Base-by-base conservation (phyloP, 2,888 invertebrate species). In the Sminthurides aquaticus region DNA sequence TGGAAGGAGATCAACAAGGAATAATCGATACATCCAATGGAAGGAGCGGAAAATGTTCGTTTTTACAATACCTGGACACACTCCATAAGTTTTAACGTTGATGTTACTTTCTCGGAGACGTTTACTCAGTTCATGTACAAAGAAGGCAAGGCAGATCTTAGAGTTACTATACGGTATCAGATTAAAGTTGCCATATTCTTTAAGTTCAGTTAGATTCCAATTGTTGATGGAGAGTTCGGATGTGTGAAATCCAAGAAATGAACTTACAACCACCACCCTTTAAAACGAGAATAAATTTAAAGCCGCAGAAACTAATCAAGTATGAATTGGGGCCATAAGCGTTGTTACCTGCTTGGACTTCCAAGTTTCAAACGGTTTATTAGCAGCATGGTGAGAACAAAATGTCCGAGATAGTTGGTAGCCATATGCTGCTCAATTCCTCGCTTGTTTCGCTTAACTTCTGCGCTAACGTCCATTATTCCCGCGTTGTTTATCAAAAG, bases 321-420 rank as follows among this genome's bases (percentile, higher is more conserved):
- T 20, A 28, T 57, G 28, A 28, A 27, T 57, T 34, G 43, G 29
- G 29, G 28, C 3, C 27, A 29, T 15, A 27, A n/a, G 20, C 27
- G 29, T 15, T n/a, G n/a, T n/a, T n/a, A n/a, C n/a, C n/a, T n/a
- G n/a, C n/a, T n/a, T n/a, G n/a, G n/a, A n/a, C n/a, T n/a, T n/a
- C n/a, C n/a, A n/a, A n/a, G n/a, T n/a, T n/a, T n/a, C n/a, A n/a
- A n/a, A n/a, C n/a, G n/a, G 60, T 88, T 86, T 62, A 90, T 75
- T 15, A 94, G 80, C 66, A 90, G 79, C 75, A 87, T 86, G 1
- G 91, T 91, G n/a, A 95, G 80, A 62, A 90, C 82, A 77, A 91
- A 93, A 76, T 92, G 94, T 0, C 90, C 90, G 69, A 92, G 80
- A 76, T 91, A 88, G 77, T 91, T 91, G 0, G 88, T 86, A 18